phyloP scores from a whole-genome alignment of 2,113 vertebrate species.

The Alosa alosa region DNA sequence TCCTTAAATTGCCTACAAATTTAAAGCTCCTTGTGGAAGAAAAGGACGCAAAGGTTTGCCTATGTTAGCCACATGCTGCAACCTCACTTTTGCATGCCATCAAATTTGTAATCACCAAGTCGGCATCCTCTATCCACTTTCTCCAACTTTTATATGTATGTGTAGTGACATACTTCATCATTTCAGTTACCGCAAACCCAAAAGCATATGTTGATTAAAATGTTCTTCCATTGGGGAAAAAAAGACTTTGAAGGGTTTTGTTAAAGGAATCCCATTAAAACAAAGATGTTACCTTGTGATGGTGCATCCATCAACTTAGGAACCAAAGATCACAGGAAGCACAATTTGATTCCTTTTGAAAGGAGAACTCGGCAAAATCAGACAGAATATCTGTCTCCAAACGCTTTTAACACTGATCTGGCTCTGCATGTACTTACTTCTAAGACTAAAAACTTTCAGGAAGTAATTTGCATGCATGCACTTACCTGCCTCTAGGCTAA shows the following conservation, averaged over 20 bases:
- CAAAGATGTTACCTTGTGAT: not conserved
- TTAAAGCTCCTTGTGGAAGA: constrained; percentile 70
- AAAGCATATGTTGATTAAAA: constrained; percentile 42
- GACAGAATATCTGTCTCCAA: constrained; percentile 53
- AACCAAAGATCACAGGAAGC: constrained; percentile 43
- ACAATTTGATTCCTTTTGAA: constrained; percentile 55
- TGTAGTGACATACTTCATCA: constrained; percentile 57
- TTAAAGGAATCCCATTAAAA: constrained; percentile 24
- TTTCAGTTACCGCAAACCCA: constrained; percentile 38
- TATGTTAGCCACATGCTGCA: constrained; percentile 55
- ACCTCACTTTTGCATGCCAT: constrained; percentile 67
- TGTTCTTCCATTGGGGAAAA: constrained; percentile 1
- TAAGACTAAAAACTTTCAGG: constrained; percentile 23
- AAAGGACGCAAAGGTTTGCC: constrained; percentile 69
- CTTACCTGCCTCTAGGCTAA: constrained; percentile 33
- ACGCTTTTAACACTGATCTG: constrained; percentile 54
- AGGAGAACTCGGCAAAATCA: constrained; percentile 47
- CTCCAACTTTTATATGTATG: constrained; percentile 51
- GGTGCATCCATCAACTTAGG: not conserved
- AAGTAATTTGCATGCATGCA: constrained; percentile 48
- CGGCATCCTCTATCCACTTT: constrained; percentile 43
- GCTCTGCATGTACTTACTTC: constrained; percentile 54
- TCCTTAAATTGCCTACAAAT: constrained; percentile 95
- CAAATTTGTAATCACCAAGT: constrained; percentile 58
- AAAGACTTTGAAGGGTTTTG: constrained; percentile 32